Evolutionary conservation across 2,113 vertebrate genomes (phyloP).

Genomic region (Pardalotus punctatus): DNA sequence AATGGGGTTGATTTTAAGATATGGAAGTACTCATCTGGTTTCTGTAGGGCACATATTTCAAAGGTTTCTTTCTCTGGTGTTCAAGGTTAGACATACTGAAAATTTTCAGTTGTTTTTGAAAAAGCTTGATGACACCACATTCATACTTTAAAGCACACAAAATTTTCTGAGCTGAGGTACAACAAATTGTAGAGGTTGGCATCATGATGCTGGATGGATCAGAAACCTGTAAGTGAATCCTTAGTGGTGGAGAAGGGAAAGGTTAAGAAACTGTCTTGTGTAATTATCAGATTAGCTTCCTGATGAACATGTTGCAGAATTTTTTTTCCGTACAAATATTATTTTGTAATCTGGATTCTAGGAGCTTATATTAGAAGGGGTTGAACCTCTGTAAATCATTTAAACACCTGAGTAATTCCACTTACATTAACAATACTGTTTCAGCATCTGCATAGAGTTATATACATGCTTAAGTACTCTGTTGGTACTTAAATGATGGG

Average conservation of each 20-base stretch:
- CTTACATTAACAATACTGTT: not conserved
- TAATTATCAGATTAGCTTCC: not conserved
- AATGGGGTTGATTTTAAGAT: not conserved
- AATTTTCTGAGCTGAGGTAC: not conserved
- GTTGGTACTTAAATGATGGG: not conserved
- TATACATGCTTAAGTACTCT: not conserved
- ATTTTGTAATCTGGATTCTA: not conserved
- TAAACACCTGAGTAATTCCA: not conserved
- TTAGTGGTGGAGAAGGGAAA: not conserved
- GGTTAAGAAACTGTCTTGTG: not conserved
- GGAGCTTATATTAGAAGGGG: not conserved
- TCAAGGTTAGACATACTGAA: not conserved
- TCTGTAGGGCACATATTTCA: not conserved
- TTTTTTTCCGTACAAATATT: not conserved
- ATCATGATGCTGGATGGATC: not conserved
- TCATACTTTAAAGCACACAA: not conserved
- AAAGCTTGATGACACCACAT: not conserved
- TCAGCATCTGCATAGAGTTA: not conserved
- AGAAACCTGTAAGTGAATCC: not conserved
- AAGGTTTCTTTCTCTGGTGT: not conserved
- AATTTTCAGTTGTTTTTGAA: not conserved
- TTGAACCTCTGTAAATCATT: not conserved
- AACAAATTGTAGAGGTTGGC: not conserved
- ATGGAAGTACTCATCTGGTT: not conserved
- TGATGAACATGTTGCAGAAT: not conserved